A percentile compares a stretch with the other conserved stretches of the same genome.
Conservation (phyloP, 2,113 vertebrate genomes). For the Albula goreensis region DNA sequence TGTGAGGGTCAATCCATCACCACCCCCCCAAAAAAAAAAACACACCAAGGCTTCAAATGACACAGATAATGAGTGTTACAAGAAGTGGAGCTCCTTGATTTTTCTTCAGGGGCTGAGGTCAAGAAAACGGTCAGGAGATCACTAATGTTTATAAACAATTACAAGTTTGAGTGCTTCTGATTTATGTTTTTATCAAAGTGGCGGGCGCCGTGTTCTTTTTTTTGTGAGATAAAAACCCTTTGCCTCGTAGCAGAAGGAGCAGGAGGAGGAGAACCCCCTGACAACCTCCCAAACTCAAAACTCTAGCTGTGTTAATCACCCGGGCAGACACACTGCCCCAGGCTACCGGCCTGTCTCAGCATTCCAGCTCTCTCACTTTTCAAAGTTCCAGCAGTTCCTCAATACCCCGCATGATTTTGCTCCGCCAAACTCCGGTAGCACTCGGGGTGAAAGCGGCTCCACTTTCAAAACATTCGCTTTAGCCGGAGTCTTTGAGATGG, state of each 20-base stretch:
- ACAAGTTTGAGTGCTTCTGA: not conserved
- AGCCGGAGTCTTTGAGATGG: conserved; percentile 53
- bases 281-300: not conserved
- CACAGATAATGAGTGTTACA: not conserved
- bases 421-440: conserved; percentile 57
- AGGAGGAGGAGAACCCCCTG: conserved; percentile 35
- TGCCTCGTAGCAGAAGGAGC: conserved; percentile 9
- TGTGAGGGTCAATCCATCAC: not conserved
- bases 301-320: conserved; percentile 35
- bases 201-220: not conserved
- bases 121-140: not conserved
- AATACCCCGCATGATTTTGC: conserved; percentile 47
- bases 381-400: conserved; percentile 57
- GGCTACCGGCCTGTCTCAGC: conserved; percentile 44
- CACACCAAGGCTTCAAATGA: not conserved
- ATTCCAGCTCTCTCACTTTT: conserved; percentile 53
- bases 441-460: conserved; percentile 49
- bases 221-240: not conserved
- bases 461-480: conserved; percentile 49
- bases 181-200: not conserved
- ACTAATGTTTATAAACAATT: not conserved
- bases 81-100: not conserved
- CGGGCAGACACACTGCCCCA: conserved; percentile 35
- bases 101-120: not conserved
- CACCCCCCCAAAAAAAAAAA: not conserved